Evolutionary conservation across 2,888 invertebrate genomes (phyloP).

Genomic region (Acleris literana): DNA sequence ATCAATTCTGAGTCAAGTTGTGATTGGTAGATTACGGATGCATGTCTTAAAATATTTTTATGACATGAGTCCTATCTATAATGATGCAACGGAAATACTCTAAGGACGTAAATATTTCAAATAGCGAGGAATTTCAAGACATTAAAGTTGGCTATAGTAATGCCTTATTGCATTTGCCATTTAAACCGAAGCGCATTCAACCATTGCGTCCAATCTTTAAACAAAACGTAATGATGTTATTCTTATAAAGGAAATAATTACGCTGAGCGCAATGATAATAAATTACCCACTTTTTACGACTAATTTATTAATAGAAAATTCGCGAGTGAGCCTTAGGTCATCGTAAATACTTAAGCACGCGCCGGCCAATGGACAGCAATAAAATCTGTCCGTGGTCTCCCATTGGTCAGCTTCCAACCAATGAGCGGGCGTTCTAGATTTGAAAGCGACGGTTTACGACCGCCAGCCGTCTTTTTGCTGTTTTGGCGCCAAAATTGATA

Average conservation of each 20-base stretch:
- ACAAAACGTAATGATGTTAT: constrained; percentile 66
- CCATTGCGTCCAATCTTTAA: constrained; percentile 24
- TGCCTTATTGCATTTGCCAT: too few relatives aligned
- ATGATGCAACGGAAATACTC: too few relatives aligned
- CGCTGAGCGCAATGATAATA: constrained; percentile 72
- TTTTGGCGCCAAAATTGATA: constrained; percentile 82
- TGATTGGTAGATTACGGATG: too few relatives aligned
- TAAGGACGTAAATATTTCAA: too few relatives aligned
- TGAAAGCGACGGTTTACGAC: constrained; percentile 81
- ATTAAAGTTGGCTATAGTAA: too few relatives aligned
- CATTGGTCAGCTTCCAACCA: constrained; percentile 74
- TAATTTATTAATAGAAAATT: constrained; percentile 83
- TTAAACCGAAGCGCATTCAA: background rate
- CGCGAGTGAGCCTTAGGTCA: constrained; percentile 77
- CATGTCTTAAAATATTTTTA: too few relatives aligned
- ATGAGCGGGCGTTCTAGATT: constrained; percentile 72
- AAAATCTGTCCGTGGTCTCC: constrained; percentile 70
- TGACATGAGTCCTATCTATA: too few relatives aligned
- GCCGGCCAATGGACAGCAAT: constrained; percentile 71
- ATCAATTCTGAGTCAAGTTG: too few relatives aligned
- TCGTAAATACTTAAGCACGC: constrained; percentile 79
- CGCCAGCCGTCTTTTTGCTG: constrained; percentile 73
- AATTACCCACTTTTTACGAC: constrained; percentile 77
- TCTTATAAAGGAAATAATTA: constrained; percentile 81
- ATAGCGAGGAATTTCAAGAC: too few relatives aligned